phyloP scores from a whole-genome alignment of 2,888 invertebrate species.

The Dysmachus trigonus region DNA sequence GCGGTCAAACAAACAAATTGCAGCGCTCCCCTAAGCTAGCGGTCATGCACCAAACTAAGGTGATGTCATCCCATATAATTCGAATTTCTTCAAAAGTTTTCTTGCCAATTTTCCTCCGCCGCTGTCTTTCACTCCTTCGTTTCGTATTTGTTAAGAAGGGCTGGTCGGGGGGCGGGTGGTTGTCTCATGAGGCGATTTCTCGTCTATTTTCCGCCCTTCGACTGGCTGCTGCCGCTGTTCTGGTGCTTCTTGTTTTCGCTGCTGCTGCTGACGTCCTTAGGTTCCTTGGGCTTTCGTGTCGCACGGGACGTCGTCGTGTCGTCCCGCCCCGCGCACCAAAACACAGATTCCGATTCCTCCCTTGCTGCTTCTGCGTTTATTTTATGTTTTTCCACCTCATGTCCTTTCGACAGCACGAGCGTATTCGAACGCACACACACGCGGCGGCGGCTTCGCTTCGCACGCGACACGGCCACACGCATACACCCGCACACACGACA shows the following conservation, averaged over 20 bases:
- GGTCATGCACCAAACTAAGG: conserved; percentile 27
- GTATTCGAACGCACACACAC: neutral
- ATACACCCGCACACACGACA: neutral
- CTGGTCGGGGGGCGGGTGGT: neutral
- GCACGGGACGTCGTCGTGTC: neutral
- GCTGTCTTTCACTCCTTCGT: neutral
- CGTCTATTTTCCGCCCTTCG: neutral
- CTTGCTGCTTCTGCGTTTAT: conserved; percentile 6
- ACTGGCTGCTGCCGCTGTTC: neutral
- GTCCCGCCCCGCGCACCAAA: neutral
- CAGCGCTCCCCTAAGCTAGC: neutral
- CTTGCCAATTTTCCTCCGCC: neutral
- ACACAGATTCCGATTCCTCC: neutral
- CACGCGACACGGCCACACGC: neutral
- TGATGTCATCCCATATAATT: neutral
- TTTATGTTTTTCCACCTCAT: conserved; percentile 33
- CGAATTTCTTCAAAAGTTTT: neutral
- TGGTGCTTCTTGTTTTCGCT: neutral
- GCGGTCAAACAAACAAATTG: conserved; percentile 26
- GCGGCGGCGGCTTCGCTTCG: neutral
- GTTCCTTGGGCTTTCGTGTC: neutral
- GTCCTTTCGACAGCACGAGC: neutral
- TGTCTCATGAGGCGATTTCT: neutral
- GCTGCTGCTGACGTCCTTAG: neutral
- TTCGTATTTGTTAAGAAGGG: neutral